A percentile compares a stretch with the other conserved stretches of the same genome.
These are phyloP conservation scores for Entomyzon cyanotis DNA, from an alignment of 2,113 vertebrate species.

Conservation along the genomic window DNA sequence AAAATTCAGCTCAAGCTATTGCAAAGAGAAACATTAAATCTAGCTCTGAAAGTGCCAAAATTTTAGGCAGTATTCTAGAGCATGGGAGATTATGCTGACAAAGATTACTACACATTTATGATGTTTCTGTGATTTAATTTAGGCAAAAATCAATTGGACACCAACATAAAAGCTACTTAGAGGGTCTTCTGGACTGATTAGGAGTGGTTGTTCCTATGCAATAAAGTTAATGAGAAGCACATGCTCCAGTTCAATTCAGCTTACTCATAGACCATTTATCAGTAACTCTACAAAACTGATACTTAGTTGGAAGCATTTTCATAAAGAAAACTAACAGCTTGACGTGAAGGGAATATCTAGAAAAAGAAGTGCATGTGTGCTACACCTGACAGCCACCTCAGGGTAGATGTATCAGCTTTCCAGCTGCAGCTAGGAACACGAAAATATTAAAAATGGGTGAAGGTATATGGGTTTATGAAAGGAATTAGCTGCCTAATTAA, in stretches of 20 bases:
- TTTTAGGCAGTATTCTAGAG: background rate
- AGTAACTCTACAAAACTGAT: background rate
- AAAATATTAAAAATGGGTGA: background rate
- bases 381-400: rapidly evolving
- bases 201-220: background rate
- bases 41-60: background rate
- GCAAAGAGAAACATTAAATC: background rate
- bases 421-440: background rate
- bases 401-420: background rate
- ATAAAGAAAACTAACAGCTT: background rate
- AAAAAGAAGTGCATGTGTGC: background rate
- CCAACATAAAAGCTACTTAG: background rate
- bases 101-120: background rate
- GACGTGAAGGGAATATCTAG: background rate
- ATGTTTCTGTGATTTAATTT: background rate
- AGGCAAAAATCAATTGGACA: background rate
- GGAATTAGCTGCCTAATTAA: background rate
- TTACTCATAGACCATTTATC: background rate
- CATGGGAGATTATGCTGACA: background rate
- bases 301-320: background rate
- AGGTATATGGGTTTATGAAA: rapidly evolving
- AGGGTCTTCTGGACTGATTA: background rate
- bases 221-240: background rate
- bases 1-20: background rate
- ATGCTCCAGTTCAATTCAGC: background rate